Evolutionary conservation across 1,140 invertebrate genomes (phyloP).

Genomic region (Caligus rogercresseyi): DNA sequence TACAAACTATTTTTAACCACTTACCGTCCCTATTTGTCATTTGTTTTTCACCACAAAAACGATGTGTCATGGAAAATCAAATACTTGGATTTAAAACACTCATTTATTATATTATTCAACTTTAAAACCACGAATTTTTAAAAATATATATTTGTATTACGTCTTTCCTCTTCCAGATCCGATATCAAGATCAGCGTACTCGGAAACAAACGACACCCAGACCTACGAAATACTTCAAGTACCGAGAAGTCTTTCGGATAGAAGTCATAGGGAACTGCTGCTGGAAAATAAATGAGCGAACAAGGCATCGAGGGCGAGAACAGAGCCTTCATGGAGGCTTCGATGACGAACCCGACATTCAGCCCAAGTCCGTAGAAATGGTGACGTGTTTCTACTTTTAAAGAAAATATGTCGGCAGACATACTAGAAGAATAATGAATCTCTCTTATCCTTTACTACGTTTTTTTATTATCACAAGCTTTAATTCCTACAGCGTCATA

Average conservation of each 20-base stretch:
- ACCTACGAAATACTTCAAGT: neutral
- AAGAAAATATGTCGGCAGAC: too few relatives aligned
- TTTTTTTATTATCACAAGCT: too few relatives aligned
- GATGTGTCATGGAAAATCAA: too few relatives aligned
- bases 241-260: neutral
- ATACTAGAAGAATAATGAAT: too few relatives aligned
- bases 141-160: neutral
- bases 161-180: neutral
- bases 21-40: too few relatives aligned
- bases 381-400: neutral
- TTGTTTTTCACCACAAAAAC: too few relatives aligned
- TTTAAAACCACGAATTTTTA: too few relatives aligned
- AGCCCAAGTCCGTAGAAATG: neutral
- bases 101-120: too few relatives aligned
- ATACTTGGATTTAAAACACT: too few relatives aligned
- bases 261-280: neutral
- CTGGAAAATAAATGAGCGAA: neutral
- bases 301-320: neutral
- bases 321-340: neutral
- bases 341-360: neutral
- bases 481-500: too few relatives aligned
- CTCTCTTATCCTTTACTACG: too few relatives aligned
- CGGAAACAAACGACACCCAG: neutral
- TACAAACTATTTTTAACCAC: too few relatives aligned
- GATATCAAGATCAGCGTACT: neutral